Evolutionary conservation across 2,797 vertebrate genomes (phyloP).

Genomic region (Xenopus petersii): DNA sequence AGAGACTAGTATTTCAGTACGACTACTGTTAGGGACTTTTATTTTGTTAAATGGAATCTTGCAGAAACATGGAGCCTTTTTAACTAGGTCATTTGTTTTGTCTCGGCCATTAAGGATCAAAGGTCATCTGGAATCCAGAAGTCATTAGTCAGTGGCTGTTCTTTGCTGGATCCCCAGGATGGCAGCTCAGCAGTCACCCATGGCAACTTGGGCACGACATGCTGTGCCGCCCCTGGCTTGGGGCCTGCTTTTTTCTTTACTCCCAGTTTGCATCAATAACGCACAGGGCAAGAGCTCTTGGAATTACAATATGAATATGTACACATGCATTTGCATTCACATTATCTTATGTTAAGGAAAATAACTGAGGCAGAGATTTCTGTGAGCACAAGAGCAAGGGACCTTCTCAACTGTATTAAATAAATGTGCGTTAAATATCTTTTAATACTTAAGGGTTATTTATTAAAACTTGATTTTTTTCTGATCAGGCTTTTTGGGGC

Average conservation of each 20-base stretch:
- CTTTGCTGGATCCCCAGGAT: constrained; percentile 74
- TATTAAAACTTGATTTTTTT: too few relatives aligned
- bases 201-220: constrained; percentile 66
- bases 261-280: constrained; percentile 56
- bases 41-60: constrained; percentile 58
- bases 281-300: constrained; percentile 50
- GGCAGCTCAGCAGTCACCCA: constrained; percentile 75
- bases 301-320: constrained; percentile 57
- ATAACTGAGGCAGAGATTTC: background rate
- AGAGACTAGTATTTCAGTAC: background rate
- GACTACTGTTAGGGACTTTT: constrained; percentile 55
- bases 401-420: too few relatives aligned
- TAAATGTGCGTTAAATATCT: too few relatives aligned
- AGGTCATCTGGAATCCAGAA: constrained; percentile 77
- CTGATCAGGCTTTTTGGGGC: too few relatives aligned
- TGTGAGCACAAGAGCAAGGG: too few relatives aligned
- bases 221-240: constrained; percentile 62
- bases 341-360: constrained; percentile 35
- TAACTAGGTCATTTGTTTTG: constrained; percentile 69
- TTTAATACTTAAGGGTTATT: too few relatives aligned
- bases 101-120: constrained; percentile 72
- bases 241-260: constrained; percentile 54
- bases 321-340: constrained; percentile 50
- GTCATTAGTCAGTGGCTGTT: constrained; percentile 77
- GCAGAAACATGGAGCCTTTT: constrained; percentile 64